These are phyloP conservation scores for Tolmerus cingulatus DNA, from an alignment of 2,888 invertebrate species.

Conservation along the genomic window DNA sequence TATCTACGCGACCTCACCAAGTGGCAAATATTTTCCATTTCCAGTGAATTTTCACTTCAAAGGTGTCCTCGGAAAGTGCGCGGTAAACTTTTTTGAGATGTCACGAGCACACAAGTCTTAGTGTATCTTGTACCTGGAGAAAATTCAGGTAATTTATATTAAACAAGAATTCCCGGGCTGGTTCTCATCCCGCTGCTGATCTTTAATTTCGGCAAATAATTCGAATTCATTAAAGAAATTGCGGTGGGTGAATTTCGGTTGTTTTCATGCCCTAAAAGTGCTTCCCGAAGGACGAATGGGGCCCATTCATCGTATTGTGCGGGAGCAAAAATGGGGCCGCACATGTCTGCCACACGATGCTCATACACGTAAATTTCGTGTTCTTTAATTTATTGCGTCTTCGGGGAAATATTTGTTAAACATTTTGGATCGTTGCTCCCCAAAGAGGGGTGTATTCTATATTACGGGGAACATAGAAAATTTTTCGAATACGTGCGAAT, in stretches of 20 bases:
- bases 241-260: neutral
- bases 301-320: neutral
- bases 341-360: neutral
- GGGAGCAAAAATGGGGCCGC: neutral
- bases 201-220: neutral
- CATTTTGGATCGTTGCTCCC: neutral
- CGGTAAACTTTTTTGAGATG: neutral
- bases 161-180: neutral
- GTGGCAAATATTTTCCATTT: neutral
- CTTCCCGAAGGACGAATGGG: neutral
- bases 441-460: neutral
- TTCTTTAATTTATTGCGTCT: constrained; percentile 30
- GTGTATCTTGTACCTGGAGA: neutral
- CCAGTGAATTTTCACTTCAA: neutral
- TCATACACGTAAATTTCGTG: neutral
- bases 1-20: neutral
- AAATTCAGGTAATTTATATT: neutral
- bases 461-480: neutral
- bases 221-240: neutral
- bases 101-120: neutral
- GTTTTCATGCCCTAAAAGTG: neutral
- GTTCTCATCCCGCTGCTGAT: neutral
- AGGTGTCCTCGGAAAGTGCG: neutral
- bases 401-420: neutral
- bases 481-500: neutral